phyloP scores from a whole-genome alignment of 2,888 invertebrate species.

The Nomada hirtipes region DNA sequence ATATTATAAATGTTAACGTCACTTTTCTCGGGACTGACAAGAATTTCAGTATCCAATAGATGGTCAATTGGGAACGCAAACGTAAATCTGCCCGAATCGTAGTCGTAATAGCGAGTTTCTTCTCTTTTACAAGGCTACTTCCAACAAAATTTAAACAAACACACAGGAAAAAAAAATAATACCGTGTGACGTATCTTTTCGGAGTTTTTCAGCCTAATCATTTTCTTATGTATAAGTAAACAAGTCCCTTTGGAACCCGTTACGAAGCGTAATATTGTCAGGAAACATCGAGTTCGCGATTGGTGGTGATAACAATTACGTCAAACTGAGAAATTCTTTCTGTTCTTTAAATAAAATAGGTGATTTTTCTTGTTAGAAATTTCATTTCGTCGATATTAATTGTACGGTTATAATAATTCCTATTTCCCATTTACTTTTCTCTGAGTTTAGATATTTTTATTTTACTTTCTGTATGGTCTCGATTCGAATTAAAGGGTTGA shows the following conservation, averaged over 20 bases:
- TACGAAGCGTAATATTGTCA: conserved; percentile 9
- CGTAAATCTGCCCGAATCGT: conserved; percentile 43
- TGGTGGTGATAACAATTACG: conserved; percentile 31
- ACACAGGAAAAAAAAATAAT: neutral
- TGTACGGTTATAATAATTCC: conserved; percentile 4
- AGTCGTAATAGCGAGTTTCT: conserved; percentile 35
- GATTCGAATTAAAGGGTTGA: neutral
- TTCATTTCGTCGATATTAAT: neutral
- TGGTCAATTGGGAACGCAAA: conserved; percentile 52
- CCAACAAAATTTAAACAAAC: neutral
- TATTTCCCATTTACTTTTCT: neutral
- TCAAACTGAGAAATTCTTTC: neutral
- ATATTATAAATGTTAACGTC: neutral
- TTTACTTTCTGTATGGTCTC: neutral
- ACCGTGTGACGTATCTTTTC: conserved; percentile 21
- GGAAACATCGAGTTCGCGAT: conserved; percentile 16
- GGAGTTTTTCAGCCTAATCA: conserved; percentile 49
- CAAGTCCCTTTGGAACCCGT: conserved; percentile 44
- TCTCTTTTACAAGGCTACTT: neutral
- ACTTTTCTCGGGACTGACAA: conserved; percentile 34
- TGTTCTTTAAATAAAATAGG: neutral
- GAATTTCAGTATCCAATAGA: conserved; percentile 49
- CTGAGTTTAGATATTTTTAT: neutral
- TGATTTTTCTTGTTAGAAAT: neutral
- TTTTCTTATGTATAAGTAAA: conserved; percentile 43